Base-by-base conservation (phyloP, 2,113 vertebrate genomes). In the Camelus dromedarius region DNA sequence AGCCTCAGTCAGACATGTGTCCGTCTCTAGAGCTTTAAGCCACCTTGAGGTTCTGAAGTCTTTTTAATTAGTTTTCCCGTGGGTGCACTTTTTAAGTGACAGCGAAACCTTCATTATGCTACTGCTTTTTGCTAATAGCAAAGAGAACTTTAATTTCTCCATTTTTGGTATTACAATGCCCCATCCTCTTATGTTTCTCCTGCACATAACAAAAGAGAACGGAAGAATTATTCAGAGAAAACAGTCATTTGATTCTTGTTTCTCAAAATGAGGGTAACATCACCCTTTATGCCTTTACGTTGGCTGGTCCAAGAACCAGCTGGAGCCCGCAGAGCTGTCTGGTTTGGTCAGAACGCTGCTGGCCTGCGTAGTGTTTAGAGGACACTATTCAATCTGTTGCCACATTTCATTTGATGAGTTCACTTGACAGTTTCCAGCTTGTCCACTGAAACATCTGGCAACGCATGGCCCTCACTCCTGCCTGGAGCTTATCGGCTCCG, bases 261-360 rank as follows among this genome's bases (percentile, higher is more conserved):
- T 69, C 28, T 94, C 7, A 8, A n/a, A 67, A 38, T 58, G 50
- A 42, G 6, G 28, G 20, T 18, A 8, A 19, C 0, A 0, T 48
- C 15, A 14, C 9, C 14, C 6, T 32, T 35, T 77, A 24, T 60
- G 5, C n/a, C 26, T 30, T 14, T 15, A 0, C 0, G 0, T 35
- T 28, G 20, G 13, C 18, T 5, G 48, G 32, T 12, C 42, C 24
- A 1, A n/a, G 30, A 93, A 18, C n/a, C 42, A 28, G 24, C 48
- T 1, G 10, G 24, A 24, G 7, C 60, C 1, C 0, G 0, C 7
- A 28, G 64, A 48, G 16, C 32, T 38, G 0, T 42, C 12, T 6
- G 22, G 24, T 76, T 69, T 54, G 16, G 13, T 80, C 64, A 5
- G 4, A 26, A 35, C 2, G 0, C 18, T 30, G 1, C 8, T 13